These are phyloP conservation scores for Mungos mungo DNA, from an alignment of 2,113 vertebrate genomes.

Conservation along the genomic window DNA sequence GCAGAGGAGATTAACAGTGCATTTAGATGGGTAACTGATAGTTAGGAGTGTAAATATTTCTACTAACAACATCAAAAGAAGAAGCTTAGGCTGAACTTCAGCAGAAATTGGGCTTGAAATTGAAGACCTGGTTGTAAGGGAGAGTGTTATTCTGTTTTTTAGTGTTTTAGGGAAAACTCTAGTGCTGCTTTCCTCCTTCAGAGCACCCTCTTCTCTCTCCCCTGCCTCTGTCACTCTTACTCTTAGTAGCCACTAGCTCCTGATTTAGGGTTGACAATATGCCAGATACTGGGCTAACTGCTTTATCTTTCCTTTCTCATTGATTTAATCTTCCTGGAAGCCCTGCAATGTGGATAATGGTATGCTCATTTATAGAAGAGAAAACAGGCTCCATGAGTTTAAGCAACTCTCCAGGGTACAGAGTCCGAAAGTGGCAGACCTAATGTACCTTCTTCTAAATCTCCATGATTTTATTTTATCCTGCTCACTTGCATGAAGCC, in stretches of 20 bases:
- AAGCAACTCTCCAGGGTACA: neutral
- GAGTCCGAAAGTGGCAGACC: neutral
- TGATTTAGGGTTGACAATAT: neutral
- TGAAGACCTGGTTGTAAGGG: neutral
- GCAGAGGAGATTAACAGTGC: neutral
- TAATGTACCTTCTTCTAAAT: neutral
- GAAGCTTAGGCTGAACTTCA: neutral
- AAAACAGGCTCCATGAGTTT: neutral
- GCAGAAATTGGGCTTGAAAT: neutral
- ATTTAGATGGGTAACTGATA: neutral
- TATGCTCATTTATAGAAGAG: neutral
- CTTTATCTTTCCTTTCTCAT: neutral
- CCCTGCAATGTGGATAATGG: neutral
- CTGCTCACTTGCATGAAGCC: neutral
- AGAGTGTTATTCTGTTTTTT: neutral
- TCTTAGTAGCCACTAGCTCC: neutral
- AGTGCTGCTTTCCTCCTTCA: neutral
- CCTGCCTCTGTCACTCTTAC: neutral
- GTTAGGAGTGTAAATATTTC: neutral
- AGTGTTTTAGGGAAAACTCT: neutral
- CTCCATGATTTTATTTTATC: neutral
- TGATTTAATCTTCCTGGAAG: neutral
- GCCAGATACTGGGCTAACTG: neutral
- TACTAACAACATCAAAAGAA: neutral
- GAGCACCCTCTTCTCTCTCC: neutral